These are phyloP conservation scores for Lacerta viridis DNA, from an alignment of 2,797 vertebrate species.

Conservation along the genomic window DNA sequence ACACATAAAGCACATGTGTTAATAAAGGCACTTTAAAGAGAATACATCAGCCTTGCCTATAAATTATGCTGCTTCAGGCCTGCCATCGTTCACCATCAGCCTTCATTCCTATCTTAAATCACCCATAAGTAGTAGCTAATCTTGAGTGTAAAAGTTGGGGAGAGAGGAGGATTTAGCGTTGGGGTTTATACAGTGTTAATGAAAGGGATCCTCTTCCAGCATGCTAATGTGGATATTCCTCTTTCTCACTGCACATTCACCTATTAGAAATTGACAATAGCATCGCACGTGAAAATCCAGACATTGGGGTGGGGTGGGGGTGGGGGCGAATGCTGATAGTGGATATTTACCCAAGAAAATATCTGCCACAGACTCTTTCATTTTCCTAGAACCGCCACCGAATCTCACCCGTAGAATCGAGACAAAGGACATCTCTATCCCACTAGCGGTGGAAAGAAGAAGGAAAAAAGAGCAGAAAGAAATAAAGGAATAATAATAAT, in stretches of 20 bases:
- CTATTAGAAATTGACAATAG: slow-evolving; percentile 69
- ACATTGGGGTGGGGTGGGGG: slow-evolving; percentile 59
- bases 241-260: slow-evolving; percentile 51
- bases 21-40: slow-evolving; percentile 63
- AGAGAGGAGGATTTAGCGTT: slow-evolving; percentile 55
- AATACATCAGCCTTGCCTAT: slow-evolving; percentile 45
- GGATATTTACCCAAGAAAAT: slow-evolving; percentile 83
- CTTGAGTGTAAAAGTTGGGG: slow-evolving; percentile 42
- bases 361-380: slow-evolving; percentile 80
- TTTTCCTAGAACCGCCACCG: slow-evolving; percentile 78
- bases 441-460: slow-evolving; percentile 53
- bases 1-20: slow-evolving; percentile 56
- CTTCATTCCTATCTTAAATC: slow-evolving; percentile 20
- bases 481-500: neutral
- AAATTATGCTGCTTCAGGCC: slow-evolving; percentile 56
- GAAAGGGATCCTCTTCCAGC: slow-evolving; percentile 64
- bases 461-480: rapidly evolving
- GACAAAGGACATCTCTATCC: slow-evolving; percentile 80
- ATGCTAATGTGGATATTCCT: slow-evolving; percentile 67
- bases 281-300: slow-evolving; percentile 63
- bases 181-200: slow-evolving; percentile 56
- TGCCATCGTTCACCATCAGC: neutral
- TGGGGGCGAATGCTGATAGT: neutral
- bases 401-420: slow-evolving; percentile 77
- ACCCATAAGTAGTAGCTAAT: slow-evolving; percentile 53